Conservation (phyloP, 2,888 invertebrate genomes). For the Tipula vernalis region DNA sequence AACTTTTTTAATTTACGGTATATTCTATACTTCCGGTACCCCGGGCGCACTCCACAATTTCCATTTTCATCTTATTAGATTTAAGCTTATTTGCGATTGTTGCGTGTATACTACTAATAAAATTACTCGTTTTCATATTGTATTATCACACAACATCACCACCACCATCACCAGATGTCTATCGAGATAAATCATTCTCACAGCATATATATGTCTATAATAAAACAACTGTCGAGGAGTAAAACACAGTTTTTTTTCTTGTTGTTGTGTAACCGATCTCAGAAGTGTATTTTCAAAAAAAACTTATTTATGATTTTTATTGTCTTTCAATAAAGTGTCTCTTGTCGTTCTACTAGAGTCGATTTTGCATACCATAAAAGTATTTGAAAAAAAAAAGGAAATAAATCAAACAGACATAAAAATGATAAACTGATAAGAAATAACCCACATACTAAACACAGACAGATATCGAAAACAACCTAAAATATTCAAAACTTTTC, state of each 20-base stretch:
- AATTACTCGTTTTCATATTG: neutral
- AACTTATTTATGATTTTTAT: neutral
- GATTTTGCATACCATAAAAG: neutral
- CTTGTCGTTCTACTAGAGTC: neutral
- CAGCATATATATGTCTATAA: neutral
- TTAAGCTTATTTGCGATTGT: neutral
- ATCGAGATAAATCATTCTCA: neutral
- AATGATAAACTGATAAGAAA: neutral
- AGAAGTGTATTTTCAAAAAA: neutral
- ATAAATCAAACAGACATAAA: neutral
- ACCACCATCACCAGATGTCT: neutral
- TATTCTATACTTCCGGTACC: neutral
- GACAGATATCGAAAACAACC: neutral
- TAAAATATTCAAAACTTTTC: neutral
- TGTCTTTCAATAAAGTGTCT: neutral
- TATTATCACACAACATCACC: neutral
- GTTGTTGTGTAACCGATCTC: neutral
- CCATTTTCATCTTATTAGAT: neutral
- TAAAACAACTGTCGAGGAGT: neutral
- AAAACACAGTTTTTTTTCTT: neutral
- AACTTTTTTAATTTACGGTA: neutral
- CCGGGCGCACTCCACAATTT: neutral
- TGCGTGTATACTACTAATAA: neutral
- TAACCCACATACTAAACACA: neutral
- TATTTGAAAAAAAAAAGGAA: neutral